A percentile compares a stretch with the other conserved stretches of the same genome.
Conservation (phyloP, 2,888 invertebrate species). For the Drosophila macrospina region DNA sequence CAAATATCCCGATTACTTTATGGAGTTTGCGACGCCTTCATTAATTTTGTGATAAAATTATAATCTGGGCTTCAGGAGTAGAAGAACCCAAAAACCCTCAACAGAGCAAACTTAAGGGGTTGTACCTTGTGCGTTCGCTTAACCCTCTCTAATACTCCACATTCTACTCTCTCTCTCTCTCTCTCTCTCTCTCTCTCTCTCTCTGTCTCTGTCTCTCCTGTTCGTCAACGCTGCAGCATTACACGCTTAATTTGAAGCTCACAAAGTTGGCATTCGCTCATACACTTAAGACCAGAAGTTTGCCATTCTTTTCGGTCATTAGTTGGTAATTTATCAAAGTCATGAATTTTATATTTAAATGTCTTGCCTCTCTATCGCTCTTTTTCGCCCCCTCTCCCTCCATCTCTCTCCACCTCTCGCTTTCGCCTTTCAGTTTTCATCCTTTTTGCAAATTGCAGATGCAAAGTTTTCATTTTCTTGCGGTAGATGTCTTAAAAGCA, state of each 20-base stretch:
- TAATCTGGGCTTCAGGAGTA: neutral
- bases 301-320: conserved; percentile 74
- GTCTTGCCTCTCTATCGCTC: neutral
- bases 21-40: too few relatives aligned
- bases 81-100: neutral
- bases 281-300: conserved; percentile 68
- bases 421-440: neutral
- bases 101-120: conserved; percentile 15
- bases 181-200: neutral
- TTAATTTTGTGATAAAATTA: neutral
- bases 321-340: conserved; percentile 81
- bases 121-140: neutral
- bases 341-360: conserved; percentile 69
- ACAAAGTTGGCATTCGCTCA: conserved; percentile 50
- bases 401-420: neutral
- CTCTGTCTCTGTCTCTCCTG: neutral
- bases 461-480: conserved; percentile 58
- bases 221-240: conserved; percentile 1
- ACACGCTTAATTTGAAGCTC: conserved; percentile 44
- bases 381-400: too few relatives aligned
- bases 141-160: neutral
- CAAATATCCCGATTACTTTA: too few relatives aligned
- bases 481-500: conserved; percentile 58
- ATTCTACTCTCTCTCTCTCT: neutral
- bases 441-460: conserved; percentile 62